These are phyloP conservation scores for Drosophila neonasuta DNA, from an alignment of 2,888 invertebrate species.

Conservation along the genomic window DNA sequence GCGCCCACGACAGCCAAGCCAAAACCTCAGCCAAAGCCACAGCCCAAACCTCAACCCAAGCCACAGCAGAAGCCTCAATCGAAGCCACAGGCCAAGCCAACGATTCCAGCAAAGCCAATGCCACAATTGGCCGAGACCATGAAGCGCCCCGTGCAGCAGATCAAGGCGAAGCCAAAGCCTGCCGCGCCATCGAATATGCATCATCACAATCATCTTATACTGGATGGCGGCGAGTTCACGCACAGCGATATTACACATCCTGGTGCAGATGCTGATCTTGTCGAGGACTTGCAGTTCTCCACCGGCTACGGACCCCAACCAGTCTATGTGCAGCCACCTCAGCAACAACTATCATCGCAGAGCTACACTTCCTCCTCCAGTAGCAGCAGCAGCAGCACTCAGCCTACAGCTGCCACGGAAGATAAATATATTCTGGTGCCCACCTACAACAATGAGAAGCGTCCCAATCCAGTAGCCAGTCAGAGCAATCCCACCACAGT, in stretches of 20 bases:
- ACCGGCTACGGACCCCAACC: constrained; percentile 83
- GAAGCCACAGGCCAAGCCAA: constrained; percentile 28
- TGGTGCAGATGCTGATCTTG: constrained; percentile 85
- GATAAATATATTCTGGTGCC: constrained; percentile 81
- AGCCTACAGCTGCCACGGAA: constrained; percentile 62
- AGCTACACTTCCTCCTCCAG: constrained; percentile 76
- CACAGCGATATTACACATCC: constrained; percentile 85
- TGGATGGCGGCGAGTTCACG: constrained; percentile 82
- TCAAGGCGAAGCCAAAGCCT: constrained; percentile 49
- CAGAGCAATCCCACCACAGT: constrained; percentile 67
- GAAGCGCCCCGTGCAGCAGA: constrained; percentile 53
- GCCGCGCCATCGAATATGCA: constrained; percentile 49
- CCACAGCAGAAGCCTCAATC: constrained; percentile 19
- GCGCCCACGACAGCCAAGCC: constrained; percentile 40
- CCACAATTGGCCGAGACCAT: constrained; percentile 59
- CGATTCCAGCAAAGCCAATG: constrained; percentile 28
- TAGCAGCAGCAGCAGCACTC: constrained; percentile 25
- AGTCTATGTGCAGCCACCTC: constrained; percentile 77
- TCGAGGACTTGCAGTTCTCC: constrained; percentile 84
- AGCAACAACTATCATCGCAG: constrained; percentile 82
- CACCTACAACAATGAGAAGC: constrained; percentile 68
- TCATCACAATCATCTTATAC: constrained; percentile 70
- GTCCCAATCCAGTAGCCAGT: constrained; percentile 21
- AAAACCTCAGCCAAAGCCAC: constrained; percentile 20
- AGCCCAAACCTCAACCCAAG: constrained; percentile 35